Evolutionary conservation across 37 sponge, comb jelly and placozoan species (phyloP), one percentile per base, ranked within the genome.

Genomic region (Ianthella basta): DNA sequence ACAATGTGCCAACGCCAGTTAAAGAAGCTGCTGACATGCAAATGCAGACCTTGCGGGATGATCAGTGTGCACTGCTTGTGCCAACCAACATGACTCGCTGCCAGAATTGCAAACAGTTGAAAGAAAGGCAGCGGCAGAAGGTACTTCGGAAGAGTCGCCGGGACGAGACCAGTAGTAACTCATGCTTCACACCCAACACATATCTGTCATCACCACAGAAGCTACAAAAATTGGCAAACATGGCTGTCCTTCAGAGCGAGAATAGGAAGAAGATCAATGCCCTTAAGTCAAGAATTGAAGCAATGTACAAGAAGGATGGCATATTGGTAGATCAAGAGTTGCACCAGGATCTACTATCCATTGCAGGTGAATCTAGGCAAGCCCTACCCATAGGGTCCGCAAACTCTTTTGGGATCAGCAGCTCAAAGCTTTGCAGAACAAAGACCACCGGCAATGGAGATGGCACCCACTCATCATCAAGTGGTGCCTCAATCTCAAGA

Each of bases 351-450:
- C 72, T n/a, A n/a, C n/a, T n/a, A n/a, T n/a, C n/a, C n/a, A 44
- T 44, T 44, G 50, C 50, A 44, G 50, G 50, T 44, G 8, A 8
- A 10, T 10, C 72, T 35, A 20, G 36, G 15, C 29, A 33, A 35
- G 4, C n/a, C n/a, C n/a, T n/a, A n/a, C n/a, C n/a, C n/a, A n/a
- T n/a, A 70, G 72, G 4, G 5, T 70, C 72, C 2, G 37, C 2
- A 70, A 70, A 35, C 72, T 70, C 5, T 70, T 70, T 16, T 70
- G 72, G 72, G 72, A 70, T 2, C 72, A 70, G 72, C 72, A 70
- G 12, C 4, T 70, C 34, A 70, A 70, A 70, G 72, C 72, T 13
- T 12, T 70, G 37, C 2, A 5, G 32, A 30, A 35, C 72, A 70
- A 70, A 16, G 72, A 70, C 72, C 72, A 13, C 15, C 72, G 72